phyloP scores from a whole-genome alignment of 1,140 invertebrate species.

The Leptinotarsa lineolata region DNA sequence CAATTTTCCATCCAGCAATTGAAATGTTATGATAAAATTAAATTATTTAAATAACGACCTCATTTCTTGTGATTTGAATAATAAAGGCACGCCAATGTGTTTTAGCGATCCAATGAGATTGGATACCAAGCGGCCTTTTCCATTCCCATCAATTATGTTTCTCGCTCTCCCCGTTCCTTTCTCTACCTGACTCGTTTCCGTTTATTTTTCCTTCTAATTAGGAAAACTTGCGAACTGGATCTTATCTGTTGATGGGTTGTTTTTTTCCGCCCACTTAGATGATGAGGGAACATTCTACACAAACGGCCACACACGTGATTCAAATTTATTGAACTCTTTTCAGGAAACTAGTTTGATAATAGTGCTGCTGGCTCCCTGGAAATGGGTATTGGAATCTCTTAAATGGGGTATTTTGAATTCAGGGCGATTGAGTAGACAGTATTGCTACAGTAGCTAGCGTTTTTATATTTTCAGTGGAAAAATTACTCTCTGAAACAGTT shows the following conservation, averaged over 20 bases:
- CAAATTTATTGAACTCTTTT: neutral
- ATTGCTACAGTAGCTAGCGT: too few species aligned
- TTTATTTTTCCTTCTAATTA: constrained; percentile 46
- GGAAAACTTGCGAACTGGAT: constrained; percentile 38
- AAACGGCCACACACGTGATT: constrained; percentile 41
- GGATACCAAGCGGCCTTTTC: constrained; percentile 20
- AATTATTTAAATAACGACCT: too few species aligned
- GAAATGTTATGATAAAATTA: too few species aligned
- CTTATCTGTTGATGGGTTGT: constrained; percentile 38
- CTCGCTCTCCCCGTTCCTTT: constrained; percentile 5
- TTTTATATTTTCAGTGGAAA: too few species aligned
- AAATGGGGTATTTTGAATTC: too few species aligned
- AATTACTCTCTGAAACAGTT: too few species aligned
- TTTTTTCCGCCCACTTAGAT: constrained; percentile 41
- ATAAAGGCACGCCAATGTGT: neutral
- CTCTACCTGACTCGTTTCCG: constrained; percentile 25
- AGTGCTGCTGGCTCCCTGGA: too few species aligned
- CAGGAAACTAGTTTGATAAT: too few species aligned
- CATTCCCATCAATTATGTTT: constrained; percentile 27
- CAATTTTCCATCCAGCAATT: too few species aligned
- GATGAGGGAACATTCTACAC: constrained; percentile 46
- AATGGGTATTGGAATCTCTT: too few species aligned
- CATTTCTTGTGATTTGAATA: too few species aligned
- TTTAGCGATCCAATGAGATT: constrained; percentile 39
- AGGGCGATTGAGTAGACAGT: too few species aligned